Base-by-base conservation (phyloP, 2,888 invertebrate genomes). In the Lycophotia porphyrea region DNA sequence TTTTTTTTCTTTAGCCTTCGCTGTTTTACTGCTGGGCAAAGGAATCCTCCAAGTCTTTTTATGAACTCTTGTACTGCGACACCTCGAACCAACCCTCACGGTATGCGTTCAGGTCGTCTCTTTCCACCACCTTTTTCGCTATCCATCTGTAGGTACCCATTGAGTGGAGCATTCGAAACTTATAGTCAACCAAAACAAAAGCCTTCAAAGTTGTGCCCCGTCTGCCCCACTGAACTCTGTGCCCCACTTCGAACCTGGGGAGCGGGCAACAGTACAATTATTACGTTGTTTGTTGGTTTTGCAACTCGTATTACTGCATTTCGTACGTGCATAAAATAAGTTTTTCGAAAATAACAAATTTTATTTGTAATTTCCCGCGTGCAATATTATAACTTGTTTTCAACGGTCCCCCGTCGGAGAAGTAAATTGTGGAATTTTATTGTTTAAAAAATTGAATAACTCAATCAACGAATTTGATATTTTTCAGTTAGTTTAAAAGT, bases 221-320 rank as follows among this genome's bases (percentile, higher is more conserved):
- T 78, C 83, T 85, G 39, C 13, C 27, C 39, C 5, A 44, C 11
- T 64, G 21, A 65, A 76, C 52, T 87, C 87, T 84, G 70, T 88
- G 88, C 0, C 63, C 61, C 71, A 71, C 74, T 68, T 75, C 34
- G 86, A 82, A 86, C 88, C 90, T 85, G 76, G 88, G 84, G 88
- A 87, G 78, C 87, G 79, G 85, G 86, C 88, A 88, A 87, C 89
- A 83, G 88, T 87, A 90, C 91, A 91, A 92, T 92, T 92, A 92
- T 92, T 91, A 91, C 88, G 72, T 84, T 88, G 88, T 88, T 88
- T 91, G 90, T 88, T 92, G 92, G 91, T 92, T 92, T 89, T 90
- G 88, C 88, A 90, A 91, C 89, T 90, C 86, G 86, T 89, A 89
- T 89, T 89, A 90, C 90, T 91, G 91, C 88, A 88, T 89, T 89